Conservation (phyloP, 2,888 invertebrate genomes). For the Amorpha juglandis region DNA sequence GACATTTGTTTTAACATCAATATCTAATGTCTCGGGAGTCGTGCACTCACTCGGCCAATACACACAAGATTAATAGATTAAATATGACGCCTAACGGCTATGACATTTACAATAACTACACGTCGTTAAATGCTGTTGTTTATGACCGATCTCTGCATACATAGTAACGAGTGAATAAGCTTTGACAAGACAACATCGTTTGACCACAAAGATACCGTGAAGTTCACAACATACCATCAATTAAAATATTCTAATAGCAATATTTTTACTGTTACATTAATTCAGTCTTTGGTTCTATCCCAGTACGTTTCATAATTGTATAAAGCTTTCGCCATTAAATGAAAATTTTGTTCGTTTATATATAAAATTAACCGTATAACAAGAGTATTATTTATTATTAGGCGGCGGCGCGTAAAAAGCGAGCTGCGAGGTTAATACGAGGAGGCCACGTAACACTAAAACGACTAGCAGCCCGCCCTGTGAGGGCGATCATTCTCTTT, state of each 20-base stretch:
- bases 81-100: slow-evolving; percentile 32
- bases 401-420: slow-evolving; percentile 58
- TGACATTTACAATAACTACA: not conserved
- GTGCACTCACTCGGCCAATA: not conserved
- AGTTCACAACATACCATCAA: slow-evolving; percentile 45
- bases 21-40: too few relatives aligned
- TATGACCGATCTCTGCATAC: slow-evolving; percentile 26
- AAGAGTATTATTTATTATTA: slow-evolving; percentile 14
- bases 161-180: slow-evolving; percentile 22
- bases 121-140: slow-evolving; percentile 28
- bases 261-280: slow-evolving; percentile 67
- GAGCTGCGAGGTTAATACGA: slow-evolving; percentile 41
- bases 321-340: slow-evolving; percentile 58
- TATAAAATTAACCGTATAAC: slow-evolving; percentile 29
- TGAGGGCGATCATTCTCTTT: slow-evolving; percentile 43
- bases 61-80: not conserved
- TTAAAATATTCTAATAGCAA: slow-evolving; percentile 71
- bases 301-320: slow-evolving; percentile 60
- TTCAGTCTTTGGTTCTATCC: slow-evolving; percentile 79
- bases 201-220: slow-evolving; percentile 25
- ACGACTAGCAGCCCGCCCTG: slow-evolving; percentile 57
- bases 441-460: slow-evolving; percentile 49
- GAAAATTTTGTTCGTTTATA: slow-evolving; percentile 57
- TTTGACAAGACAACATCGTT: slow-evolving; percentile 16
- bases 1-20: not conserved